A percentile compares a stretch with the other conserved stretches of the same genome.
These are phyloP conservation scores for Lophius americanus DNA, from an alignment of 2,797 vertebrate genomes.

Conservation along the genomic window DNA sequence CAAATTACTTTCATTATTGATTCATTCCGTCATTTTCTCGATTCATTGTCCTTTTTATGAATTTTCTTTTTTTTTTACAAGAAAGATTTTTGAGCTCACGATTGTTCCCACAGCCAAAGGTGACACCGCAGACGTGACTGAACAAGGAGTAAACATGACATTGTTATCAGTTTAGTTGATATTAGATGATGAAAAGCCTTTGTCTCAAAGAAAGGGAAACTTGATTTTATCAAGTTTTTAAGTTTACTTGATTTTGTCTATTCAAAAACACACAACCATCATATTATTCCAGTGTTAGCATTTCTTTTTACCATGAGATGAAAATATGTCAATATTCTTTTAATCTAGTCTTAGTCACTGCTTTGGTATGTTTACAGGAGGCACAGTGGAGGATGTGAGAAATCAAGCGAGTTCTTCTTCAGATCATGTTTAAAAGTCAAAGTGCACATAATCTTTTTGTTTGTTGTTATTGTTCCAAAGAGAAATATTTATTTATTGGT, in stretches of 20 bases:
- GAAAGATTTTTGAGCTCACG: too few relatives aligned
- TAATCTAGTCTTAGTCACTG: not conserved
- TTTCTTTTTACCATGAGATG: not conserved
- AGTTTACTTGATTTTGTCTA: not conserved
- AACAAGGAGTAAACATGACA: too few relatives aligned
- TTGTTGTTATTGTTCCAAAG: not conserved
- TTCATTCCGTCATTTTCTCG: too few relatives aligned
- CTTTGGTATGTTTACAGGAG: conserved; percentile 32
- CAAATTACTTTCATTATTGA: too few relatives aligned
- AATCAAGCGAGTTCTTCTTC: conserved; percentile 68
- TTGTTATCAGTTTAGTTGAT: too few relatives aligned
- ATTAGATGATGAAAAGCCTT: too few relatives aligned
- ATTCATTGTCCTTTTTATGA: too few relatives aligned
- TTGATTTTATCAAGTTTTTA: not conserved
- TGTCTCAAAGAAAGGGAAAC: not conserved
- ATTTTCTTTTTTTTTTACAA: too few relatives aligned
- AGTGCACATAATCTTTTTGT: not conserved
- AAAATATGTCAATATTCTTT: conserved; percentile 4
- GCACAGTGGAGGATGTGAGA: conserved; percentile 66
- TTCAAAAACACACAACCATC: not conserved
- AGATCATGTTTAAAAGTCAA: not conserved
- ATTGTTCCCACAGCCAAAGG: too few relatives aligned
- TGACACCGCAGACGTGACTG: too few relatives aligned
- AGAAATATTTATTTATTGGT: not conserved
- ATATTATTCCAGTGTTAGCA: not conserved